A percentile compares a stretch with the other conserved stretches of the same genome.
Conservation (phyloP, 2,797 vertebrate species). For the Gadopsis marmoratus region DNA sequence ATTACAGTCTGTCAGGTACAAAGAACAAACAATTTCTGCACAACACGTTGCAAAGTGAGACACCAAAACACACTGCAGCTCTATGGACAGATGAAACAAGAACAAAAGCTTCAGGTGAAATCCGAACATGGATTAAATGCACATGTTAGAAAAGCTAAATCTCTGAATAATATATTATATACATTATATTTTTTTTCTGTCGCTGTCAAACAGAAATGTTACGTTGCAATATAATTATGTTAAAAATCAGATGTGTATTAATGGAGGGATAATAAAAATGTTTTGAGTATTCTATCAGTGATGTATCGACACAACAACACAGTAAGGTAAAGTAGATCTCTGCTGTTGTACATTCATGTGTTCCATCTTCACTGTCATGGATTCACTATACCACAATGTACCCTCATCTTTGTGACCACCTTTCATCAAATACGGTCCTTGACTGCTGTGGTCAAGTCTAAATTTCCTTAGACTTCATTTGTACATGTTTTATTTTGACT, state of each 20-base stretch:
- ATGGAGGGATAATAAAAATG: not conserved
- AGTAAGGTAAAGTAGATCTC: not conserved
- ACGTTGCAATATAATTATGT: not conserved
- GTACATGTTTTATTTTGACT: constrained; percentile 17
- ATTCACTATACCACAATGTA: not conserved
- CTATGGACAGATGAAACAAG: not conserved
- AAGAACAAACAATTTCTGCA: constrained; percentile 66
- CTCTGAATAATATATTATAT: not conserved
- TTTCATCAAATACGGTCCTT: constrained; percentile 5
- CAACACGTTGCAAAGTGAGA: constrained; percentile 28
- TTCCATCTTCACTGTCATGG: not conserved
- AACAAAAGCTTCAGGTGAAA: constrained; percentile 8
- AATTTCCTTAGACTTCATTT: not conserved
- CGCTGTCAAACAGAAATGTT: not conserved
- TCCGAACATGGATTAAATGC: not conserved
- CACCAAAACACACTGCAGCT: not conserved
- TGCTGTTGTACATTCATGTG: not conserved
- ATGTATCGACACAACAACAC: not conserved
- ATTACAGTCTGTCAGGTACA: constrained; percentile 67
- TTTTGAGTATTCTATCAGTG: not conserved
- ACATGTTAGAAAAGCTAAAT: constrained; percentile 6
- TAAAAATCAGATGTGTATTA: not conserved
- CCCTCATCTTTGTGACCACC: not conserved
- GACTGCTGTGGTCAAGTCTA: not conserved
- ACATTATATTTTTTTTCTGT: not conserved